Percentiles rank a stretch among this genome's conserved stretches.
Conservation (phyloP, 2,113 vertebrate species). For the Beaufortia kweichowensis region DNA sequence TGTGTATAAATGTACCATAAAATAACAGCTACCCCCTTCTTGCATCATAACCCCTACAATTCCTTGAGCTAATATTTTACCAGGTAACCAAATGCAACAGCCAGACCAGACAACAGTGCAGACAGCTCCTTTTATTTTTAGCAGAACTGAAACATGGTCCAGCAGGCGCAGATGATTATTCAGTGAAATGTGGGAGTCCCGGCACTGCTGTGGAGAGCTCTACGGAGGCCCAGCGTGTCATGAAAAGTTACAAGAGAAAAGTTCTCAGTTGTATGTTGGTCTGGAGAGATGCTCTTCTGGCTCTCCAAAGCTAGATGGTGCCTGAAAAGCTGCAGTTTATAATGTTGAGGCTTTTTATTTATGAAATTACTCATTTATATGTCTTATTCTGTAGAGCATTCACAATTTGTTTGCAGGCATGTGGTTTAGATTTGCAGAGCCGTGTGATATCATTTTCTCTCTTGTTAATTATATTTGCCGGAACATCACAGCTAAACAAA, state of each 20-base stretch:
- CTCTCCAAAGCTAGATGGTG: neutral
- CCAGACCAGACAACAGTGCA: conserved; percentile 45
- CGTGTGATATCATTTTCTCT: conserved; percentile 34
- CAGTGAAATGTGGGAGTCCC: conserved; percentile 42
- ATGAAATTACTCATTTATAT: conserved; percentile 5
- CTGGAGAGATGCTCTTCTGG: conserved; percentile 5
- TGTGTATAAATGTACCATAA: conserved; percentile 41
- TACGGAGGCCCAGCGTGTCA: neutral
- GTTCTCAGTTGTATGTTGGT: neutral
- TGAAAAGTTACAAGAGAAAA: conserved; percentile 6
- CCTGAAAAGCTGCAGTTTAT: neutral
- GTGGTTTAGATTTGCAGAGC: conserved; percentile 47
- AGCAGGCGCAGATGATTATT: conserved; percentile 48
- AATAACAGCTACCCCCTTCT: conserved; percentile 11
- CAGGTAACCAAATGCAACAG: conserved; percentile 52
- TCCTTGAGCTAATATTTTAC: conserved; percentile 52
- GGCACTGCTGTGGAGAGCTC: conserved; percentile 21
- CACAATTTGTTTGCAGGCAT: conserved; percentile 22
- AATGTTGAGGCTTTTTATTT: conserved; percentile 11
- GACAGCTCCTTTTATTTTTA: conserved; percentile 64
- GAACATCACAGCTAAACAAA: conserved; percentile 55
- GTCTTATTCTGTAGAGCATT: conserved; percentile 12
- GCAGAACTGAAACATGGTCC: conserved; percentile 54
- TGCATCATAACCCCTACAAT: conserved; percentile 31
- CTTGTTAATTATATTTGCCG: conserved; percentile 40